Conservation (phyloP, 2,888 invertebrate species). For the Agonopterix heracliana region DNA sequence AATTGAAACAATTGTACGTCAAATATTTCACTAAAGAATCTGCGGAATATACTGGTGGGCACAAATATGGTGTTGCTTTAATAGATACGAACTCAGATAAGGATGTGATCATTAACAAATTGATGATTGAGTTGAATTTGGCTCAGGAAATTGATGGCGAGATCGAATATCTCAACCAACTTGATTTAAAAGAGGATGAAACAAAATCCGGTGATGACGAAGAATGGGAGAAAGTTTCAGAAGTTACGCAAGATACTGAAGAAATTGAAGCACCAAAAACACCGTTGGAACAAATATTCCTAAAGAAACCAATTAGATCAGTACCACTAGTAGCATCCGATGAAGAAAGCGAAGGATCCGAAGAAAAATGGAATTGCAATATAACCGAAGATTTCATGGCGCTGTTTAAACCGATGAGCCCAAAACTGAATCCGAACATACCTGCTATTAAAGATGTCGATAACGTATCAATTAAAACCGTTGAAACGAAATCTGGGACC, state of each 20-base stretch:
- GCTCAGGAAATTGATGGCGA: constrained; percentile 47
- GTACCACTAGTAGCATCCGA: constrained; percentile 42
- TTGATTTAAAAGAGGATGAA: constrained; percentile 20
- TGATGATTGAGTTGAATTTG: constrained; percentile 66
- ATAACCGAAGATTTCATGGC: constrained; percentile 26
- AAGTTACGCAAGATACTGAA: neutral
- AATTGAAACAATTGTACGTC: constrained; percentile 55
- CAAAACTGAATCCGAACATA: neutral
- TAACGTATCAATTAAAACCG: neutral
- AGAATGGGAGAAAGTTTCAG: constrained; percentile 18
- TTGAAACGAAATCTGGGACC: constrained; percentile 1
- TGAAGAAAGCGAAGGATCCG: constrained; percentile 27
- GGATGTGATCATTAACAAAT: constrained; percentile 63
- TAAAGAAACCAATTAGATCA: constrained; percentile 34
- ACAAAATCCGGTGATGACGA: constrained; percentile 18
- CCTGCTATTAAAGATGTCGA: neutral
- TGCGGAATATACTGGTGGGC: constrained; percentile 47
- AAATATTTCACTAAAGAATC: constrained; percentile 56
- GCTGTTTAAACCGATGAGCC: constrained; percentile 14
- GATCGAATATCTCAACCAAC: constrained; percentile 31
- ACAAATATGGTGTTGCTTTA: constrained; percentile 67
- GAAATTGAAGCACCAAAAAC: neutral
- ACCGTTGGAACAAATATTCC: constrained; percentile 17
- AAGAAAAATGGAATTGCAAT: constrained; percentile 39
- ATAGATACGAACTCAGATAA: constrained; percentile 58